Evolutionary conservation across 1,140 invertebrate species (phyloP), one percentile per base, ranked within the genome.

Genomic region (Heliconius melpomene): DNA sequence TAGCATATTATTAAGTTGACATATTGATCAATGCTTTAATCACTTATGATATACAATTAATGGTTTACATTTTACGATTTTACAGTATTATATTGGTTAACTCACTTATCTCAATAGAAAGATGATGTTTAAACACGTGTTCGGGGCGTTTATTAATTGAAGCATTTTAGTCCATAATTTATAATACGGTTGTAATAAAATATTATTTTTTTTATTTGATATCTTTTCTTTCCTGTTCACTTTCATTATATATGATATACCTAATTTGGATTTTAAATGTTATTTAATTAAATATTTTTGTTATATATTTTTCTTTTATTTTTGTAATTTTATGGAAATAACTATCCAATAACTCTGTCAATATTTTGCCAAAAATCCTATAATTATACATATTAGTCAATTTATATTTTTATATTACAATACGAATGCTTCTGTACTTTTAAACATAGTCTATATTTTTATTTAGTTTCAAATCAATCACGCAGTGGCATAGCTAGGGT

Each of bases 1-100:
- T 86, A 70, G 87, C 81, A 20, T 89, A 88, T 46, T 73, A 74
- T 46, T 80, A 80, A 26, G 5, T 66, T 57, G 9, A 16, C 1
- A 29, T 66, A 66, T 29, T 26, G 11, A 16, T 66, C 26, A 13
- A 60, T 60, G 54, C 54, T 66, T 3, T 66, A 29, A 66, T 66
- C 23, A 66, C 2, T 29, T 26, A 29, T 57, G 6, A 57, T 16
- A 6, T 57, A 26, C n/a, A 8, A 46, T 46, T 46, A 3, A 40
- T 40, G 11, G 13, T 40, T 46, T 46, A 40, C 38, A 11, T 2
- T 11, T 11, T 40, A 40, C 38, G 38, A 40, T 40, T 40, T 40
- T 40, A 46, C 18, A 18, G 54, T 57, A 57, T 23, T 32, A 57
- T 57, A 57, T 57, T 20, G 11, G 23, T 29, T 66, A 29, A 66